A percentile compares a stretch with the other conserved stretches of the same genome.
These are phyloP conservation scores for Zootoca vivipara DNA, from an alignment of 2,113 vertebrate genomes.

Conservation along the genomic window DNA sequence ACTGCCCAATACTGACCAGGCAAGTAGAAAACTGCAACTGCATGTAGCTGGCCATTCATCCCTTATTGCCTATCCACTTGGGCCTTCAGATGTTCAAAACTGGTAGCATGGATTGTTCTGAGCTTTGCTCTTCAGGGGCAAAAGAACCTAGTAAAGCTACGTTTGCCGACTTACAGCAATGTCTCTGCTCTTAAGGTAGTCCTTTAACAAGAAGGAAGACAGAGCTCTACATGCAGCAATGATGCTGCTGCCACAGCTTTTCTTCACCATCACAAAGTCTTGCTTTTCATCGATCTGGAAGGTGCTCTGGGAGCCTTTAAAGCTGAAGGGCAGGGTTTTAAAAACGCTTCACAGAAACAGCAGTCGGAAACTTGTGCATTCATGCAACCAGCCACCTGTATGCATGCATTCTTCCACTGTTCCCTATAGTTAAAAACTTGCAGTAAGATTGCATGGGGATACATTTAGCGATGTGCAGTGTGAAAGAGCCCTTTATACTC, in stretches of 20 bases:
- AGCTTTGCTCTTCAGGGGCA: neutral
- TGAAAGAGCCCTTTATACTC: neutral
- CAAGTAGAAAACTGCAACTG: neutral
- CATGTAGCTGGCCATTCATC: neutral
- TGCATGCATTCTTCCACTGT: neutral
- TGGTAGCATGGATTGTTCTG: neutral
- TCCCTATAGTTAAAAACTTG: neutral
- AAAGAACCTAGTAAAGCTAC: neutral
- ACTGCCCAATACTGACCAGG: neutral
- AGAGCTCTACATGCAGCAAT: neutral
- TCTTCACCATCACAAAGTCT: too few species aligned
- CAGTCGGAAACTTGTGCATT: neutral
- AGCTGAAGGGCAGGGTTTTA: neutral
- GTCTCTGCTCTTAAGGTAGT: neutral
- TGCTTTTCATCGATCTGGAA: too few species aligned
- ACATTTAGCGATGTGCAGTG: neutral
- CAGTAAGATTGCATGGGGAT: neutral
- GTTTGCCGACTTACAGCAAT: neutral
- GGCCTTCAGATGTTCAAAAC: neutral
- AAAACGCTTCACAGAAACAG: neutral
- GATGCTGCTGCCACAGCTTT: neutral
- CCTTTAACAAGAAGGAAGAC: neutral
- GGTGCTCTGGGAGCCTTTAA: neutral
- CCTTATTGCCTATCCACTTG: neutral
- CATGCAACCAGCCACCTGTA: neutral